Percentiles rank a stretch among this genome's conserved stretches.
Evolutionary conservation across 2,113 vertebrate genomes (phyloP).

Genomic region (Salvator merianae): DNA sequence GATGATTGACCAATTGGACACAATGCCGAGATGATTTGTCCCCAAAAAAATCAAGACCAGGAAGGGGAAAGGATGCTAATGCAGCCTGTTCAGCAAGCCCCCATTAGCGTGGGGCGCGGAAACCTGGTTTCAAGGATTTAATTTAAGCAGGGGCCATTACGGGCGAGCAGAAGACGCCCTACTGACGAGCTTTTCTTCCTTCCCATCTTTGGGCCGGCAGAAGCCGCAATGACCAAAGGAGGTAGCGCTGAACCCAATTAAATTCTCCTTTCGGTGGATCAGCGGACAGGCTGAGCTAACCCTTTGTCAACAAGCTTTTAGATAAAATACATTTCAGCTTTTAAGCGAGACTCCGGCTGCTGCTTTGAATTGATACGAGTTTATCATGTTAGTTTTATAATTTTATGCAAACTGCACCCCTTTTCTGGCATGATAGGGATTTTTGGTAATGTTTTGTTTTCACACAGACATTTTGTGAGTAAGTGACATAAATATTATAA

Average conservation of each 20-base stretch:
- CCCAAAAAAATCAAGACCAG: neutral
- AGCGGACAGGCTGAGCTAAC: too few relatives aligned
- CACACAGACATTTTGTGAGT: neutral
- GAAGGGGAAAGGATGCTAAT: neutral
- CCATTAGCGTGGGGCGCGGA: neutral
- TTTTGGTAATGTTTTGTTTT: neutral
- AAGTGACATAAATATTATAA: neutral
- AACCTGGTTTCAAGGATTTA: neutral
- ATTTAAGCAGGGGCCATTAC: neutral
- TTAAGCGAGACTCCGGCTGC: neutral
- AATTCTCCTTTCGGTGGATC: neutral
- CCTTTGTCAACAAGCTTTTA: neutral
- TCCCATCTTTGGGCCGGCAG: neutral
- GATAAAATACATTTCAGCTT: neutral
- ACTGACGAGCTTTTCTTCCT: neutral
- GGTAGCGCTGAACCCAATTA: neutral
- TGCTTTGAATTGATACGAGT: neutral
- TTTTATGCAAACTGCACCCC: neutral
- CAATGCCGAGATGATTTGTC: slow-evolving; percentile 17
- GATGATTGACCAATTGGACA: slow-evolving; percentile 23
- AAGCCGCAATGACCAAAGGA: neutral
- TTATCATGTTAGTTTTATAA: neutral
- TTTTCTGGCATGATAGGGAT: neutral
- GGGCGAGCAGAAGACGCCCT: too few relatives aligned
- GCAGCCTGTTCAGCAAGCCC: neutral